Conservation (phyloP, 1,140 invertebrate species). For the Bombus soroeensis region DNA sequence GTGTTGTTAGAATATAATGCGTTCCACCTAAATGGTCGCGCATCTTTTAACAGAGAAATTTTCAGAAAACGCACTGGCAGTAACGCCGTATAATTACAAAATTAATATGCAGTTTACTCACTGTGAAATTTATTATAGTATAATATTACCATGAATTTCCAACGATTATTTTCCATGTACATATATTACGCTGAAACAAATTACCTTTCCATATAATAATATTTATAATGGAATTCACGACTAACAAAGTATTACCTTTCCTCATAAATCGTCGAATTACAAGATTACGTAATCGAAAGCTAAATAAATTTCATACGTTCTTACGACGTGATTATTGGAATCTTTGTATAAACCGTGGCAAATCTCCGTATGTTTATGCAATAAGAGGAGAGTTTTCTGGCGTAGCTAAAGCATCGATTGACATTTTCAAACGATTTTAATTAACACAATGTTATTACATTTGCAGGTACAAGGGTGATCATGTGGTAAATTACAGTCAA, state of each 20-base stretch:
- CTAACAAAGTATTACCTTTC: not conserved
- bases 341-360: not conserved
- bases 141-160: not conserved
- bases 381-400: too few species aligned
- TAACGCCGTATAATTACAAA: not conserved
- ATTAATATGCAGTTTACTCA: not conserved
- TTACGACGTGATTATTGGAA: not conserved
- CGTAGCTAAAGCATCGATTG: too few species aligned
- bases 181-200: not conserved
- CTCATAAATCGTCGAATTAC: not conserved
- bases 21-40: not conserved
- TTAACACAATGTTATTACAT: constrained; percentile 4
- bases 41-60: not conserved
- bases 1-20: not conserved
- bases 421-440: not conserved
- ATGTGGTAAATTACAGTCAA: constrained; percentile 94
- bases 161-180: not conserved
- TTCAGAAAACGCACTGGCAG: not conserved
- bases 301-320: not conserved
- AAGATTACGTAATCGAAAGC: not conserved
- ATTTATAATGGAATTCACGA: not conserved
- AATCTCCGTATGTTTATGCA: not conserved
- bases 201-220: not conserved
- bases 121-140: not conserved
- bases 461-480: constrained; percentile 88